Conservation (phyloP, 2,113 vertebrate genomes). For the Upupa epops region DNA sequence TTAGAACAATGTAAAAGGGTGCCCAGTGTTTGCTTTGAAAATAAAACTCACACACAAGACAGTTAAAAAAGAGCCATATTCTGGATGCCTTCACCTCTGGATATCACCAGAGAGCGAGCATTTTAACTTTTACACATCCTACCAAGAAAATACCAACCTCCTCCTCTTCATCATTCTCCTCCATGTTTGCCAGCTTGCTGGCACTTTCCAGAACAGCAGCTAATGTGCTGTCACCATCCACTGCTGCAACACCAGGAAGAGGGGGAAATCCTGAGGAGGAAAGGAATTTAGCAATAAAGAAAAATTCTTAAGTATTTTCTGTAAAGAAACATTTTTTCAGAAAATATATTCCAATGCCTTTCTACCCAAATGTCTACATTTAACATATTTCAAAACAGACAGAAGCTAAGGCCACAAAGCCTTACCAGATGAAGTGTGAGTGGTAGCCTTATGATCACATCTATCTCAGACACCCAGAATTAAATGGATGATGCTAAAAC, state of each 20-base stretch:
- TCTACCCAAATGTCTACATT: not conserved
- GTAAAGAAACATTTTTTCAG: not conserved
- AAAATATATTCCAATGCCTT: not conserved
- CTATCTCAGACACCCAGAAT: not conserved
- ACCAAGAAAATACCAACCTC: conserved; percentile 65
- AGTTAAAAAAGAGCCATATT: too few species aligned
- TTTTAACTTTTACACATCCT: not conserved
- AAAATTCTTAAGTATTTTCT: too few species aligned
- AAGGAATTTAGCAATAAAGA: not conserved
- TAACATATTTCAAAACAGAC: not conserved
- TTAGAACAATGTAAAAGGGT: not conserved
- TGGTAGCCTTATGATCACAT: not conserved
- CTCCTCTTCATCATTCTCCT: conserved; percentile 77
- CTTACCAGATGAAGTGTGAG: not conserved
- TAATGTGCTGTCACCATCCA: conserved; percentile 73
- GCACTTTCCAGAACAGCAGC: conserved; percentile 83
- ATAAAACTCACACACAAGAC: not conserved
- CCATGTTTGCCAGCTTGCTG: conserved; percentile 77
- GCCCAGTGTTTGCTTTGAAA: not conserved
- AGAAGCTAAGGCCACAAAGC: not conserved
- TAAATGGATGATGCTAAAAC: not conserved
- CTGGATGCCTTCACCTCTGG: not conserved
- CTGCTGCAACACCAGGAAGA: conserved; percentile 83
- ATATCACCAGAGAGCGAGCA: not conserved
- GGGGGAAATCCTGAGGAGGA: conserved; percentile 87